A percentile compares a stretch with the other conserved stretches of the same genome.
These are phyloP conservation scores for Oxystoma pomonae DNA, from an alignment of 2,888 invertebrate genomes.

Conservation along the genomic window DNA sequence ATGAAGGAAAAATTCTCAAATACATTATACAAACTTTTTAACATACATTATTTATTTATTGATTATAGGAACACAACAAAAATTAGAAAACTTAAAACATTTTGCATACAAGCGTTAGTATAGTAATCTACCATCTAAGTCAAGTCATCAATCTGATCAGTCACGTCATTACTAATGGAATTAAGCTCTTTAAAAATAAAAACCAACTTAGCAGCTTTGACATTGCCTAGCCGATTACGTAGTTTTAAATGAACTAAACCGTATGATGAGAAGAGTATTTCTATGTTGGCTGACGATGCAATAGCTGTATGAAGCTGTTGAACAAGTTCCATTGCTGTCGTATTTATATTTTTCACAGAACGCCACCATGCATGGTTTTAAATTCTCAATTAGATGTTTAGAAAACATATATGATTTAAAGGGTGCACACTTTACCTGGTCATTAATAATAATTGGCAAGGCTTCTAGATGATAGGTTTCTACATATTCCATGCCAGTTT, in stretches of 20 bases:
- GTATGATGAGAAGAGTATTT: constrained; percentile 13
- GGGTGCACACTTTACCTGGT: too few species aligned
- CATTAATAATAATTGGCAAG: constrained; percentile 5
- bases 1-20: too few species aligned
- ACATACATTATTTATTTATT: too few species aligned
- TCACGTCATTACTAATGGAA: too few species aligned
- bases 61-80: too few species aligned
- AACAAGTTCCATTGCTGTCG: background rate
- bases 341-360: too few species aligned
- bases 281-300: constrained; percentile 11
- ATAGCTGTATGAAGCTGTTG: constrained; percentile 5
- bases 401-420: constrained; percentile 13
- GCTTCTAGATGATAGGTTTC: constrained; percentile 8
- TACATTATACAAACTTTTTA: too few species aligned
- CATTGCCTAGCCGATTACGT: constrained; percentile 6
- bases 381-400: constrained; percentile 5
- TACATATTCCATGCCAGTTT: too few species aligned
- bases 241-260: constrained; percentile 13
- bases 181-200: constrained; percentile 12
- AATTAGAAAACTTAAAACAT: too few species aligned
- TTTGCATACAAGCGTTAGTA: too few species aligned
- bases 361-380: constrained; percentile 9
- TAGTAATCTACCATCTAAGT: too few species aligned
- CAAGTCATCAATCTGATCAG: too few species aligned
- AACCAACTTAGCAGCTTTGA: constrained; percentile 10